Conservation (phyloP, 2,113 vertebrate genomes). For the Sphaerodactylus townsendi region DNA sequence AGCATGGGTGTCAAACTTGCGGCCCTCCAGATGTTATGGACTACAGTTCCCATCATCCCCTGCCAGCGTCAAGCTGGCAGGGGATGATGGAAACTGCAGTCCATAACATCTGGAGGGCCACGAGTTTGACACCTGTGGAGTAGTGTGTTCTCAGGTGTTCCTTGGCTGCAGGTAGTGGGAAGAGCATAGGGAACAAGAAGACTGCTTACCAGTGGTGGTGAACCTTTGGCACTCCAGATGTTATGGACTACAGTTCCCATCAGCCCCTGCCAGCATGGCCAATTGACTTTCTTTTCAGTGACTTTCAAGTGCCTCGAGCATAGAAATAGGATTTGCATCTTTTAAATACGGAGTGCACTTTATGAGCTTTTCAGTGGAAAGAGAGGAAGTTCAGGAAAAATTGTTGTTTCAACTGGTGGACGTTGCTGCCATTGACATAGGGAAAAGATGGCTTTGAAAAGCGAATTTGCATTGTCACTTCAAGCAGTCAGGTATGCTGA, state of each 20-base stretch:
- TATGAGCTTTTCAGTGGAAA: not conserved
- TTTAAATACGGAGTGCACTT: not conserved
- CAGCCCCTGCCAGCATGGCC: too few relatives aligned
- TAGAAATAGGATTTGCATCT: not conserved
- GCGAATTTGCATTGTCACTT: not conserved
- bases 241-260: too few relatives aligned
- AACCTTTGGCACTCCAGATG: too few relatives aligned
- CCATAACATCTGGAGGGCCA: too few relatives aligned
- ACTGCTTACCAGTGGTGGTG: too few relatives aligned
- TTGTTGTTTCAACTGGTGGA: not conserved
- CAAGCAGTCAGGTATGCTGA: not conserved
- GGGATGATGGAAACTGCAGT: too few relatives aligned
- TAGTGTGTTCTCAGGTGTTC: not conserved
- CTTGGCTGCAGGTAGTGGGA: not conserved
- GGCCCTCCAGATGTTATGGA: too few relatives aligned
- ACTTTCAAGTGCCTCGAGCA: not conserved
- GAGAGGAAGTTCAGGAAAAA: not conserved
- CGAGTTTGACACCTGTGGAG: too few relatives aligned
- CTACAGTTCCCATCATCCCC: too few relatives aligned
- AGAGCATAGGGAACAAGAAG: not conserved
- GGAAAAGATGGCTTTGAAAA: not conserved
- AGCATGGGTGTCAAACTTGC: too few relatives aligned
- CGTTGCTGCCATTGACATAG: not conserved
- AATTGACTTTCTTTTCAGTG: not conserved
- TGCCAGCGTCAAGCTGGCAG: too few relatives aligned